Evolutionary conservation across 2,888 invertebrate genomes (phyloP), one percentile per base, ranked within the genome.

Genomic region (Ennomos quercinarius): DNA sequence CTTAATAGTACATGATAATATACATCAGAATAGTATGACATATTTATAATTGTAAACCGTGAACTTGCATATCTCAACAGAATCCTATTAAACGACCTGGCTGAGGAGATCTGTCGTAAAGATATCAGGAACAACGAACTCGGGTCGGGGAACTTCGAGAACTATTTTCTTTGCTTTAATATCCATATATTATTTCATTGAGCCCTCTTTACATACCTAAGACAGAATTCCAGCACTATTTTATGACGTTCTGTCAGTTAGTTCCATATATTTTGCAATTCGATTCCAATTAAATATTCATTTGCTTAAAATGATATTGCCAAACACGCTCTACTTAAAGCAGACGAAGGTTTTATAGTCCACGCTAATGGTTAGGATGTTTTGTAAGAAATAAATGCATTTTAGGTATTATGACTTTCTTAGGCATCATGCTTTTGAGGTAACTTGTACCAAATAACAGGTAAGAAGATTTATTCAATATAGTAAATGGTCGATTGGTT

Each of bases 51-150:
- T 73, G 58, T 66, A 61, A 69, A 65, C 64, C 55, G 58, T 69
- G 61, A 71, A 66, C 65, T 27, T 64, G 66, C 67, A 72, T 72
- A 64, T 72, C 41, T 61, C 40, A 13, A 12, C 44, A 46, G 9
- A 61, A 74, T 60, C 45, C 77, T 71, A 80, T 82, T 81, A 84
- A 83, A 80, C 61, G 59, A 63, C 45, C 57, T 57, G 62, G 65
- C 69, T 80, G 80, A 84, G 80, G 78, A 81, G 79, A 81, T 77
- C 66, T 72, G 71, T 76, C 76, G 74, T 76, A 76, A 78, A 80
- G 72, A 79, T 80, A 74, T 76, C 66, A 75, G n/a, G n/a, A n/a
- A n/a, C n/a, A n/a, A n/a, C n/a, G n/a, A n/a, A n/a, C n/a, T n/a
- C n/a, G n/a, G n/a, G n/a, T n/a, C n/a, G n/a, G n/a, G n/a, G n/a